Percentiles rank a stretch among this genome's conserved stretches.
These are phyloP conservation scores for Suncus etruscus DNA, from an alignment of 2,113 vertebrate genomes.

Conservation along the genomic window DNA sequence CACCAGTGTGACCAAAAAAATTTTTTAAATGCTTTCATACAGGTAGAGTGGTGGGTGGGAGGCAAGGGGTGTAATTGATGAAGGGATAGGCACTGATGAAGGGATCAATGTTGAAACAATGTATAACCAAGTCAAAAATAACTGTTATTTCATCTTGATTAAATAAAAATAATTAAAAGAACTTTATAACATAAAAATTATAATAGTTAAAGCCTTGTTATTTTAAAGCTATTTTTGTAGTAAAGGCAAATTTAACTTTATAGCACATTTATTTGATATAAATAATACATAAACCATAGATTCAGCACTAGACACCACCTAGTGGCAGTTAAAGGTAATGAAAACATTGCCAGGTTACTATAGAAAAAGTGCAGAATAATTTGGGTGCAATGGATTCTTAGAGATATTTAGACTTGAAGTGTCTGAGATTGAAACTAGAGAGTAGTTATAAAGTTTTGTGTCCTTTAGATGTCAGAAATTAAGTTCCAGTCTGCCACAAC, in stretches of 20 bases:
- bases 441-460: not conserved
- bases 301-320: conserved; percentile 54
- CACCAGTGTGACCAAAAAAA: too few species aligned
- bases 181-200: too few species aligned
- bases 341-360: not conserved
- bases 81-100: too few species aligned
- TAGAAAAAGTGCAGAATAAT: not conserved
- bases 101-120: too few species aligned
- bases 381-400: not conserved
- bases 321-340: conserved; percentile 40
- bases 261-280: conserved; percentile 11
- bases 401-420: not conserved
- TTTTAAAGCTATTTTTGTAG: conserved; percentile 5
- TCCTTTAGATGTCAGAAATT: not conserved
- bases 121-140: too few species aligned
- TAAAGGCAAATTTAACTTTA: not conserved
- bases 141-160: too few species aligned
- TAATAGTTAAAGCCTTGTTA: not conserved
- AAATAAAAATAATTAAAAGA: too few species aligned
- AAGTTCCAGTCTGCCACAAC: not conserved
- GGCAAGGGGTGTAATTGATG: too few species aligned
- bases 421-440: not conserved
- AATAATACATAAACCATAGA: not conserved
- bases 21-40: too few species aligned
- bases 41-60: too few species aligned